Evolutionary conservation across 2,797 vertebrate genomes (phyloP).

Genomic region (Percopsis omiscomaycus): DNA sequence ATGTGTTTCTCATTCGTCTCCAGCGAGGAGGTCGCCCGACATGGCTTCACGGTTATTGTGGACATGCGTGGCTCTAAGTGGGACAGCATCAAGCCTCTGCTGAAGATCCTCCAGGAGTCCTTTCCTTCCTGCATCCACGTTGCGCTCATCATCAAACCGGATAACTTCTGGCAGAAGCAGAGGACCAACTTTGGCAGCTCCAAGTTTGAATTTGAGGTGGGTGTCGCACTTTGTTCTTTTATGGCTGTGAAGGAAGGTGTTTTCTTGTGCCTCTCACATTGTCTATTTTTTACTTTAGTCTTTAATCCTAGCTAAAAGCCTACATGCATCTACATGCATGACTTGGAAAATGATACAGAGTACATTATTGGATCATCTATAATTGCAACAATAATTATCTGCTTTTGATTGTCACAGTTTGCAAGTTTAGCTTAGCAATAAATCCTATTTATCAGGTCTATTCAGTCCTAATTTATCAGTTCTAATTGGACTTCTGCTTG

Average conservation of each 20-base stretch:
- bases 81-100: conserved; percentile 98
- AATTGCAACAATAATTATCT: no score
- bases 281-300: not conserved
- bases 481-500: conserved; percentile 63
- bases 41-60: conserved; percentile 98
- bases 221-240: conserved; percentile 3
- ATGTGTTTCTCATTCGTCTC: conserved; percentile 12
- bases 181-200: conserved; percentile 98
- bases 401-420: not conserved
- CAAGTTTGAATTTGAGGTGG: conserved; percentile 98
- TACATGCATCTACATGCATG: not conserved
- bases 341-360: no score
- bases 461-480: conserved; percentile 41
- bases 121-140: conserved; percentile 97
- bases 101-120: conserved; percentile 97
- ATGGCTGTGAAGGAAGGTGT: not conserved
- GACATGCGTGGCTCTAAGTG: conserved; percentile 99
- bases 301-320: no score
- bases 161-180: conserved; percentile 99
- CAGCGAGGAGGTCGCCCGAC: conserved; percentile 94
- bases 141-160: conserved; percentile 98
- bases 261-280: not conserved
- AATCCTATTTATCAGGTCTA: not conserved
- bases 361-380: no score
- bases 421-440: conserved; percentile 21